Evolutionary conservation across 2,797 vertebrate species (phyloP).

Genomic region (Botia almorhae): DNA sequence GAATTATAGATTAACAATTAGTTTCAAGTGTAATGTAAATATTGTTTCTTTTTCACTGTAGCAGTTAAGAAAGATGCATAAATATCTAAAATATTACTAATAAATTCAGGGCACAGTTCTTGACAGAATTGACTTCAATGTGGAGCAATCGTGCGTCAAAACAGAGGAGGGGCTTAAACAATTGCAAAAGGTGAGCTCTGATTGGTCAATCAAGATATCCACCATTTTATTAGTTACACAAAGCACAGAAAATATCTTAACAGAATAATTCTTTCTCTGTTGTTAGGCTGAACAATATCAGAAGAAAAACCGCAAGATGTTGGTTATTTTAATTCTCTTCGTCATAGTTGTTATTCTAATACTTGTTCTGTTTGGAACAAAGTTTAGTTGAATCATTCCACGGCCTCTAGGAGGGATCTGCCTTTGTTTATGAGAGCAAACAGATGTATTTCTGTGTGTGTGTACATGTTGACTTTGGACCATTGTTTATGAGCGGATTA

Average conservation of each 20-base stretch:
- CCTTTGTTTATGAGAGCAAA: constrained; percentile 48
- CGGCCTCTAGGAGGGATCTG: constrained; percentile 56
- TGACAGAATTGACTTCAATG: constrained; percentile 97
- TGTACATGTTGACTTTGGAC: constrained; percentile 49
- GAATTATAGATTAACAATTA: neutral
- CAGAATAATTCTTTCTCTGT: neutral
- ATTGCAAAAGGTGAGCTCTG: constrained; percentile 88
- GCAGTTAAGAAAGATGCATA: too few species aligned
- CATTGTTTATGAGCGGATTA: constrained; percentile 2
- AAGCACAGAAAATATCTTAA: neutral
- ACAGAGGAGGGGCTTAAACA: constrained; percentile 96
- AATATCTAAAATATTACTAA: constrained; percentile 68
- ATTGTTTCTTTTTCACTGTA: too few species aligned
- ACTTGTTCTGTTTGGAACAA: constrained; percentile 92
- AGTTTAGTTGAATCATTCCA: constrained; percentile 82
- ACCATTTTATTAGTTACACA: neutral
- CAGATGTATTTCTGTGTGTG: constrained; percentile 23
- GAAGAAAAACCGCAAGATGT: constrained; percentile 99
- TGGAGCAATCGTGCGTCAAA: constrained; percentile 95
- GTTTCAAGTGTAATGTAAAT: too few species aligned
- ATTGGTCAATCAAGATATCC: constrained; percentile 54
- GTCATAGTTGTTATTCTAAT: constrained; percentile 92
- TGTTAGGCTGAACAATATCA: constrained; percentile 96
- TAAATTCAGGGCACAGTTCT: constrained; percentile 91
- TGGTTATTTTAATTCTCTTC: constrained; percentile 94